Evolutionary conservation across 2,888 invertebrate genomes (phyloP), one percentile per base, ranked within the genome.

Genomic region (Cylloceria caligata): DNA sequence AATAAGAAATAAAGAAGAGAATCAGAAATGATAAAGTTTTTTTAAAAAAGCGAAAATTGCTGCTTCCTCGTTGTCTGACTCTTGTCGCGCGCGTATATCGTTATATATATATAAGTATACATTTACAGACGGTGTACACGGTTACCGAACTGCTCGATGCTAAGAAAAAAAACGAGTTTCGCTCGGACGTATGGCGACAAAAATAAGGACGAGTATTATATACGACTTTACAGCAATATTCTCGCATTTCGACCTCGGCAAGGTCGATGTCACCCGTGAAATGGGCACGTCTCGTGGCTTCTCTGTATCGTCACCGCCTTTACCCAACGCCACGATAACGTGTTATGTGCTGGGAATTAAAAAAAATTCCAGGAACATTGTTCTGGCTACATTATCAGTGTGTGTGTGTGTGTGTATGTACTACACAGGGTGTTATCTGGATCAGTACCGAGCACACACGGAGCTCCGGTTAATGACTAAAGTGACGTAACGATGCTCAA

Each of bases 231-330:
- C 71, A 42, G 42, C 67, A 42, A 68, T 76, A 77, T 69, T 69
- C 55, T 68, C 60, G 42, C 62, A 55, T 77, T n/a, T 68, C 81
- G 81, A 78, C 81, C 81, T 77, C 77, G 65, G 36, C 78, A 82
- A 82, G 81, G 78, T 78, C 78, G 81, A 75, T 57, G 47, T 65
- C 78, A 71, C 16, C 65, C 34, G 75, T 24, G 67, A 79, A 13
- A 65, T 52, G 62, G 62, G 73, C 77, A 78, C 77, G 77, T 81
- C 68, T 73, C 73, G 68, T 73, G 71, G 71, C 36, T 72, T 47
- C 27, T 36, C 19, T 30, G 9, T 19, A 21, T 34, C 36, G 16
- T 13, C 55, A 24, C 45, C 65, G 55, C 45, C 57, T 65, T 34
- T 42, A 27, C 67, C 27, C 21, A 36, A n/a, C 80, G 16, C 34